Conservation (phyloP, 1,140 invertebrate species). For the Catajapyx aquilonaris region DNA sequence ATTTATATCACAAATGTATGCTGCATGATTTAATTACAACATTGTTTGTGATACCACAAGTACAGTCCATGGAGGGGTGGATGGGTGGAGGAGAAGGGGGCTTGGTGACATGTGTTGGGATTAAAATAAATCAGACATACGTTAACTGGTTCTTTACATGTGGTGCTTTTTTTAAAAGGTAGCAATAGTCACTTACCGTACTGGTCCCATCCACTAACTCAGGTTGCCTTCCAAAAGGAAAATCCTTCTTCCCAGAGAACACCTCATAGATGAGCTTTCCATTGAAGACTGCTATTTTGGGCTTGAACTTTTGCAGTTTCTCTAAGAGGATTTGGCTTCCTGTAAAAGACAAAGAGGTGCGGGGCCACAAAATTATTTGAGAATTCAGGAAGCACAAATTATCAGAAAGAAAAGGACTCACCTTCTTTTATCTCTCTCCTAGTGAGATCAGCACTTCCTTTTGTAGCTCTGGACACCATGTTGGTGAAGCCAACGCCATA, state of each 20-base stretch:
- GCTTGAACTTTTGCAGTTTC: constrained; percentile 77
- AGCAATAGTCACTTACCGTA: constrained; percentile 44
- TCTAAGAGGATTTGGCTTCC: constrained; percentile 71
- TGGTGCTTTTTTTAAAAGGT: constrained; percentile 5
- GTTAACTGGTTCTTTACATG: constrained; percentile 1
- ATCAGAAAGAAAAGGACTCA: constrained; percentile 13
- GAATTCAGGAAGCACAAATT: background rate
- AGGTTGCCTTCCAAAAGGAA: constrained; percentile 86
- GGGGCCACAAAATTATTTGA: background rate
- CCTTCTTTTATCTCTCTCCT: constrained; percentile 92
- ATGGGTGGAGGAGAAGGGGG: no score
- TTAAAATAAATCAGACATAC: background rate
- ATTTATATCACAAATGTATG: no score
- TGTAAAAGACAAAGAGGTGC: constrained; percentile 17
- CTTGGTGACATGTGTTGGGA: no score
- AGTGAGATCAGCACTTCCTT: constrained; percentile 86
- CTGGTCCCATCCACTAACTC: constrained; percentile 79
- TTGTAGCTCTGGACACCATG: constrained; percentile 84
- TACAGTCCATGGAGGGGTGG: no score
- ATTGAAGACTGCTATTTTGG: constrained; percentile 96
- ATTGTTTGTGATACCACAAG: no score
- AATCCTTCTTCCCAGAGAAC: constrained; percentile 92
- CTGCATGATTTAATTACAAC: no score
- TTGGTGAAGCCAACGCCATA: constrained; percentile 95
- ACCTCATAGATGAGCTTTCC: constrained; percentile 95